Percentiles rank a stretch among this genome's conserved stretches.
Conservation (phyloP, 2,888 invertebrate genomes). For the Strigamia maritima region DNA sequence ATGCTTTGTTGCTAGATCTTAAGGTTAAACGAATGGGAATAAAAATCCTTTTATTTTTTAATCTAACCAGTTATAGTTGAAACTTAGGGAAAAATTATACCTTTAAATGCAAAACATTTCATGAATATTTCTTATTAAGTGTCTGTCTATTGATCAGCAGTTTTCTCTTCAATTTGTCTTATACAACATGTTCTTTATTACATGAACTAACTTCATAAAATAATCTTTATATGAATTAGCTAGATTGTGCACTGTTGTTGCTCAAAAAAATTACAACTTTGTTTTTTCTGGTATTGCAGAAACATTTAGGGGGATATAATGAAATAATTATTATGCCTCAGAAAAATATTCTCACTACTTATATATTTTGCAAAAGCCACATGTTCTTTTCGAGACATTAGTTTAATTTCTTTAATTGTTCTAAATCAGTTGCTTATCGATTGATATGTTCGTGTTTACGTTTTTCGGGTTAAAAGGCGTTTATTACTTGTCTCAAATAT, state of each 20-base stretch:
- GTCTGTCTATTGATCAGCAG: not conserved
- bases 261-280: not conserved
- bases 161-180: not conserved
- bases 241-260: constrained; percentile 22
- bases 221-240: not conserved
- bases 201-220: not conserved
- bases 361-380: too few relatives aligned
- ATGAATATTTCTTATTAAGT: not conserved
- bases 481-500: too few relatives aligned
- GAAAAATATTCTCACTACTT: too few relatives aligned
- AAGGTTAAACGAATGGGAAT: too few relatives aligned
- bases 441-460: too few relatives aligned
- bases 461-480: too few relatives aligned
- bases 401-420: not conserved
- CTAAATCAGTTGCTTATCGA: not conserved
- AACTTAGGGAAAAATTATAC: too few relatives aligned
- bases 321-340: too few relatives aligned
- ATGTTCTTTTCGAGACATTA: not conserved
- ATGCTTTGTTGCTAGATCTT: too few relatives aligned
- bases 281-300: not conserved
- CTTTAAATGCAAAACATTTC: not conserved
- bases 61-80: too few relatives aligned
- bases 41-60: too few relatives aligned
- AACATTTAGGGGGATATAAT: too few relatives aligned
- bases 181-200: not conserved